Base-by-base conservation (phyloP, 2,113 vertebrate genomes). In the Cyprinodon variegatus region DNA sequence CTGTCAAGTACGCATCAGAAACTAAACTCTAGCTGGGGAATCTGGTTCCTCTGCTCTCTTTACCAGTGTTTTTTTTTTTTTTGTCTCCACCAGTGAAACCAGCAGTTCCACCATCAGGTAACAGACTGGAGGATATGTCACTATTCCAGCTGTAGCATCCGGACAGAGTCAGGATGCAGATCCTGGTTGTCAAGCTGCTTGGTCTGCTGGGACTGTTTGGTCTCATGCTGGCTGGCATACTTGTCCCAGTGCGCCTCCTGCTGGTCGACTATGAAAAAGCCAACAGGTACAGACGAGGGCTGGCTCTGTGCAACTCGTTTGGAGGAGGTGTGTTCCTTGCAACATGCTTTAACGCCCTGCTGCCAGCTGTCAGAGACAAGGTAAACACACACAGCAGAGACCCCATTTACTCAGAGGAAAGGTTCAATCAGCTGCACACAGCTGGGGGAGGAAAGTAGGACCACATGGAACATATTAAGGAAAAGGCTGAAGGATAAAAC, bases 271-370 rank as follows among this genome's bases (percentile, higher is more conserved):
- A 86, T 0, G 95, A 96, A 84, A 97, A 96, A 81, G 95, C 95
- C 0, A 93, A 90, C 5, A 86, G 93, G 22, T 96, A 96, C 65
- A 79, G 82, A 8, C 94, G 90, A 39, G 63, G 91, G 0, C 92
- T 98, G 9, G 88, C 95, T 0, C 93, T 98, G 22, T 96, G 96
- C 72, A 98, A 96, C 86, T 92, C 96, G 0, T 98, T 97, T 0
- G 96, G 95, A 12, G 96, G 96, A 0, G 97, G 97, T 0, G 96
- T 99, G 20, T 98, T 99, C 86, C 93, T 99, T 76, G 97, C 97
- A 14, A 98, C 96, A 0, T 97, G 97, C 90, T 99, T 99, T 91
- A 98, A 98, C 0, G 92, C 96, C 1, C 90, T 99, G 67, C 94
- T 99, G 77, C 97, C 97, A 0, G 83, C 96, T 0, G 96, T 98